Base-by-base conservation (phyloP, 2,113 vertebrate genomes). In the Benitochromis conjunctus region DNA sequence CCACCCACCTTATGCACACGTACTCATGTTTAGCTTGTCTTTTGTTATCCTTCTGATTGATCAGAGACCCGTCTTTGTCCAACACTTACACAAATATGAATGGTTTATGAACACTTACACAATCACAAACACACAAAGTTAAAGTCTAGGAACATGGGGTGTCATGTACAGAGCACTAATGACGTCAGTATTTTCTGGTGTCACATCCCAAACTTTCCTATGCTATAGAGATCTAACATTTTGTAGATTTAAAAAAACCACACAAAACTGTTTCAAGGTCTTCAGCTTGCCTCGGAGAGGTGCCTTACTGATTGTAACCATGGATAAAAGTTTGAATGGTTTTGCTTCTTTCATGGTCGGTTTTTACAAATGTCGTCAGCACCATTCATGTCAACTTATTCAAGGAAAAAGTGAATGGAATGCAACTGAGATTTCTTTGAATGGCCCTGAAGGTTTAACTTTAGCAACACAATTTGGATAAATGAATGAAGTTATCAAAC, bases 101-200 rank as follows among this genome's bases (percentile, higher is more conserved):
- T 10, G 6, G 29, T 14, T 12, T 48, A 34, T 48, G 51, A 81
- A 62, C 77, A 54, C 5, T 60, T 46, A 21, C 51, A 1, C 60
- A 77, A 55, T 78, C 7, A 4, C 3, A 51, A 66, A 53, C 38
- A 16, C 53, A 54, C 9, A 79, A 18, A 4, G 12, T 80, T 41
- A 38, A n/a, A 62, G 26, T 19, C 11, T 43, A 21, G 85, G 57
- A 88, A 81, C 91, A 79, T 6, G 5, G 64, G 57, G 86, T 88
- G 82, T 64, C 19, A 92, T 88, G 6, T 3, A 29, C 5, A 9
- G 14, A 19, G 53, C 43, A 54, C 24, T 21, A 62, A 48, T 79
- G 9, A 74, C 83, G 71, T 60, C 81, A 91, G 89, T 69, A 90
- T 85, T 94, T 90, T 91, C 90, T 88, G 76, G 14, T 80, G 60